phyloP scores from a whole-genome alignment of 2,113 vertebrate species.

The Oriolus oriolus region DNA sequence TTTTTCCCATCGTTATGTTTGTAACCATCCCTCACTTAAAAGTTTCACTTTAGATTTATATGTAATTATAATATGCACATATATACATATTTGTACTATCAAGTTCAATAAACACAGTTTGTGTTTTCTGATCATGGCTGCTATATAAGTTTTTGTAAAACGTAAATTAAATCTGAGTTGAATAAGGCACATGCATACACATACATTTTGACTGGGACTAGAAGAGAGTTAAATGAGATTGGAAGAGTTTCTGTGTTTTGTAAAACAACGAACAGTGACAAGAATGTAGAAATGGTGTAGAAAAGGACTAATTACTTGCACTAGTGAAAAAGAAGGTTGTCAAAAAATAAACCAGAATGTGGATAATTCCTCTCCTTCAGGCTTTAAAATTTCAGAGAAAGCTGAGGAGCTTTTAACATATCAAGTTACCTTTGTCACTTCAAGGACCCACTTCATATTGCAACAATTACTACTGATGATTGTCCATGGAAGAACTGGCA shows the following conservation, averaged over 20 bases:
- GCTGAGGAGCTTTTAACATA: neutral
- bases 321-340: neutral
- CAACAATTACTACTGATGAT: neutral
- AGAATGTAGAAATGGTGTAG: neutral
- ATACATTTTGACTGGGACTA: neutral
- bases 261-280: neutral
- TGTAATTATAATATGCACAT: neutral
- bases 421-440: neutral
- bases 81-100: too few relatives aligned
- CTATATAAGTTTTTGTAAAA: neutral
- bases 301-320: neutral
- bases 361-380: neutral
- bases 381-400: neutral
- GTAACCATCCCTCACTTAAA: neutral
- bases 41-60: neutral
- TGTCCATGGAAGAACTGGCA: neutral
- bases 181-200: neutral
- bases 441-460: neutral
- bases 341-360: neutral
- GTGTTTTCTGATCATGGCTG: neutral
- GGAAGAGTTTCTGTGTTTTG: neutral
- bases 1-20: neutral
- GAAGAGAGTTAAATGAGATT: neutral
- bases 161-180: neutral
- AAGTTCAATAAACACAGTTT: neutral